Evolutionary conservation across 2,888 invertebrate genomes (phyloP).

Genomic region (Polyommatus icarus): DNA sequence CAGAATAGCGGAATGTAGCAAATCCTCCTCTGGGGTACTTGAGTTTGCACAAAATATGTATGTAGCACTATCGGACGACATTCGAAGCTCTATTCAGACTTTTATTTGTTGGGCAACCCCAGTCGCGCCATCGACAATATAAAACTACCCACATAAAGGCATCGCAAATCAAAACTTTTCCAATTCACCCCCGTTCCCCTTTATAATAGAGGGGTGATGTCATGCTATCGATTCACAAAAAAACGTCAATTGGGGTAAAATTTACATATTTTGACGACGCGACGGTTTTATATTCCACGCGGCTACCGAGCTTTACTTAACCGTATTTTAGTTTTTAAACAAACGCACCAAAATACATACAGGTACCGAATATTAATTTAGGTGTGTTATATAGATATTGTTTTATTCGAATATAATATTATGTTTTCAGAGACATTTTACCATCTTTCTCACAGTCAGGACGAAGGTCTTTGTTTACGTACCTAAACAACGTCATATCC

Average conservation of each 20-base stretch:
- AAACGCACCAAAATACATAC: not conserved
- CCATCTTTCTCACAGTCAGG: not conserved
- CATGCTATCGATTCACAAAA: constrained; percentile 21
- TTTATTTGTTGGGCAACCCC: not conserved
- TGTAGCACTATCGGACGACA: not conserved
- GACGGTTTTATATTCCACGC: constrained; percentile 1
- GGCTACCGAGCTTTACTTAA: not conserved
- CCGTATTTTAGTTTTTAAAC: not conserved
- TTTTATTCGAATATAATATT: not conserved
- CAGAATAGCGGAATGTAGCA: not conserved
- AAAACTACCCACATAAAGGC: constrained; percentile 20
- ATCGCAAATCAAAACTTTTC: constrained; percentile 28
- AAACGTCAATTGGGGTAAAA: constrained; percentile 16
- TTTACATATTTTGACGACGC: constrained; percentile 24
- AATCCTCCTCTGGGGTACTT: not conserved
- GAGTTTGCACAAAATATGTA: not conserved
- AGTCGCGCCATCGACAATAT: not conserved
- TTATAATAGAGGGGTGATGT: constrained; percentile 9
- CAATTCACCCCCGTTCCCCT: not conserved
- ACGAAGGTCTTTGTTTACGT: not conserved
- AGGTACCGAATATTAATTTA: not conserved
- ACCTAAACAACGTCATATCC: not conserved
- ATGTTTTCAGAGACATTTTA: not conserved
- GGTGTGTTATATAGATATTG: not conserved
- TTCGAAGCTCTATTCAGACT: not conserved